Base-by-base conservation (phyloP, 2,113 vertebrate genomes). In the Ancistrus triradiatus region DNA sequence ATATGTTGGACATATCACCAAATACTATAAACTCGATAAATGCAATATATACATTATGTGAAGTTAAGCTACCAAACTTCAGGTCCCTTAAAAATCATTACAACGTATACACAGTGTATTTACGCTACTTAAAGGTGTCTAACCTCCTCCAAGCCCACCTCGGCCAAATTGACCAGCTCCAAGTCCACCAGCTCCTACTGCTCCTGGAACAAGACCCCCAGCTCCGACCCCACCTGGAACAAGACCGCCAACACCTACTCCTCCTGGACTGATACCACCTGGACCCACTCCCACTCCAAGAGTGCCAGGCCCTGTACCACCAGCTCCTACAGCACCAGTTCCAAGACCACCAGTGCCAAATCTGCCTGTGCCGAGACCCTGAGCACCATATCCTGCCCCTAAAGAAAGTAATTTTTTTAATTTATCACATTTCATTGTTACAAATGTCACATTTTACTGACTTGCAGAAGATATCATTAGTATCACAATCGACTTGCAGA, bases 111-210 rank as follows among this genome's bases (percentile, higher is more conserved):
- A n/a, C n/a, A n/a, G n/a, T n/a, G n/a, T n/a, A n/a, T n/a, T n/a
- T n/a, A n/a, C n/a, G n/a, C n/a, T n/a, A n/a, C n/a, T n/a, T n/a
- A n/a, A n/a, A n/a, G 14, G 2, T 38, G 31, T 40, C 19, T 24
- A 25, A 57, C 53, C 53, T 57, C 8, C 7, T 35, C 59, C 55
- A 17, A 66, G 17, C 14, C 70, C 51, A 53, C 75, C 77, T 63
- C 61, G 55, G 33, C 77, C 74, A 17, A 70, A 59, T 44, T 75
- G 79, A 11, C 35, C 59, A 14, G 51, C 14, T 19, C 24, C 69
- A 17, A 51, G 24, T 9, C 49, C 60, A 4, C 42, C 61, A 10
- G 38, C 25, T 0, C 49, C 63, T 3, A 40, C 21, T 21, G 59
- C 59, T 21, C 73, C 74, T 33, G 66, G 37, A 6, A 14, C 46